Evolutionary conservation across 1,140 invertebrate species (phyloP), one percentile per base, ranked within the genome.

Genomic region (Drosophila ironensis): DNA sequence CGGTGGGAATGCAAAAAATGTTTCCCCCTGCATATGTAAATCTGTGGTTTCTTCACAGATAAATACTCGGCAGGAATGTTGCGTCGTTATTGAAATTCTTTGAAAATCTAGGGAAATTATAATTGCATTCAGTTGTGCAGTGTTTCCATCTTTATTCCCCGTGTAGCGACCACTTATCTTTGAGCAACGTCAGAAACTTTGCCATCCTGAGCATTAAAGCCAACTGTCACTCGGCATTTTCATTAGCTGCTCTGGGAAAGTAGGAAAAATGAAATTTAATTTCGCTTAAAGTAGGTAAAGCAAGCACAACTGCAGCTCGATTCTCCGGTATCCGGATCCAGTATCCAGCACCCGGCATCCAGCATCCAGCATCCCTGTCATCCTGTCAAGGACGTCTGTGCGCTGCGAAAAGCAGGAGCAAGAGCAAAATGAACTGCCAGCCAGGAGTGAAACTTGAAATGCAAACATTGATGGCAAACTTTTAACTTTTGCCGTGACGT

Each of bases 401-500:
- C 42, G 25, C 56, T 7, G 52, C 8, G 56, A 38, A 20, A 5
- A 16, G 52, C 52, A 57, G 54, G 17, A 17, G 52, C 52, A 57
- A 51, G 17, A 17, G 52, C 60, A 56, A 82, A 84, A 81, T 82
- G 68, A 75, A 71, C 68, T 72, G 68, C 67, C 67, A 72, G 56
- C 67, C 56, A 72, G 68, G 68, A 72, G 67, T 52, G 47, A 67
- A 72, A 78, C 78, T 82, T 67, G 48, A 54, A 82, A 70, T 51
- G 69, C 78, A 84, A 82, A 84, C 77, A 82, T 52, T 73, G 73
- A 70, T 60, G 72, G 69, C 53, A 84, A 82, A 82, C 78, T 82
- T 84, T 84, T 78, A 56, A 69, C 78, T 69, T 81, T 72, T 77
- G 53, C 52, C 68, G 72, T 72, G 68, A 72, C 68, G 68, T 71